Base-by-base conservation (phyloP, 2,113 vertebrate genomes). In the Chaenocephalus aceratus region DNA sequence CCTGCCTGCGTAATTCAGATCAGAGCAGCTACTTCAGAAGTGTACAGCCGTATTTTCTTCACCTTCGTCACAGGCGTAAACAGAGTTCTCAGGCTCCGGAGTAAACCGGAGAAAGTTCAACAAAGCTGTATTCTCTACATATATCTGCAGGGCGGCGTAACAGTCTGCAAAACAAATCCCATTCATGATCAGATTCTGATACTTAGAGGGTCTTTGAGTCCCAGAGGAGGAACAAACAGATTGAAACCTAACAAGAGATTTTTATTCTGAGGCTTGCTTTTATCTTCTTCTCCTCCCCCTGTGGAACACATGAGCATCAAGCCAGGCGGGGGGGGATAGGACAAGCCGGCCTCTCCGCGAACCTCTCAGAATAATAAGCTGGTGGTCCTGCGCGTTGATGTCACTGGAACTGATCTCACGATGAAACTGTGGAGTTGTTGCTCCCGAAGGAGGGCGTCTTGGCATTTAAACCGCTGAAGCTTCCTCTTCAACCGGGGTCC, bases 211-310 rank as follows among this genome's bases (percentile, higher is more conserved):
- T 71, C 86, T 16, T 72, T 46, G 18, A 54, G 72, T 90, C 90
- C 81, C 86, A 84, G 67, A 54, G 86, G 87, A 90, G 72, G 72
- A 85, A 85, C 78, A 68, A 84, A 79, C 79, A 89, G 48, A 86
- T 65, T n/a, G n/a, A 58, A 80, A 68, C 21, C 66, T 64, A 56
- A 86, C 85, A 79, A 83, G 80, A 70, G 54, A 56, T 44, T 67
- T 52, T 23, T 54, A 64, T 67, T 60, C 12, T 79, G 64, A 58
- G 54, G n/a, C 57, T 51, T 51, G 51, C 23, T 10, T 2, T 62
- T 34, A n/a, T 26, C 23, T 26, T 26, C 23, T 26, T 41, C 16
- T 23, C 36, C 41, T 12, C 54, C 45, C 6, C 57, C 79, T 57
- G 77, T 30, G 54, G 68, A 85, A 62, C 56, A 53, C 59, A 71